Base-by-base conservation (phyloP, 2,797 vertebrate species). In the Sebastes iracundus region DNA sequence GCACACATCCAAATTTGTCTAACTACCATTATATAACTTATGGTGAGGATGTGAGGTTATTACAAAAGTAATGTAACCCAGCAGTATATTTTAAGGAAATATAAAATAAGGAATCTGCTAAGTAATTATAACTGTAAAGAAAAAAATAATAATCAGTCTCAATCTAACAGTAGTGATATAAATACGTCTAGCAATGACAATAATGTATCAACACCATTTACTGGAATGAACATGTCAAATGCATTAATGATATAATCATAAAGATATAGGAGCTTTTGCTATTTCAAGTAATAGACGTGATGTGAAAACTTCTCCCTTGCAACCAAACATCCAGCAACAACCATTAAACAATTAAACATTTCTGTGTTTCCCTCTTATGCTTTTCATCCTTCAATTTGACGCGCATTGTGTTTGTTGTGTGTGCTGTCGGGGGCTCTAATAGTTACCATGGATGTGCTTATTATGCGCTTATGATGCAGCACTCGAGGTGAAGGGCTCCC, bases 401-500 rank as follows among this genome's bases (percentile, higher is more conserved):
- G 7, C 68, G 35, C n/a, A 3, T 6, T 35, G 33, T 59, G 63
- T 77, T 58, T 69, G 52, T 42, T 53, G 12, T 25, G n/a, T 35
- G 42, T 38, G 13, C 64, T 4, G 59, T n/a, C 70, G 42, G 42
- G 42, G 25, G 7, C 10, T 78, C 53, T 38, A 59, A 32, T 30
- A 60, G 77, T 84, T 25, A 23, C 76, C 60, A 56, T 42, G 63
- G 77, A 66, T 25, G 46, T 70, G 33, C 62, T 79, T 53, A 69
- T 77, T 77, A 77, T 82, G 49, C 8, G 6, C 69, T 62, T 22
- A 35, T 59, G 66, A 71, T 80, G 74, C 74, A 59, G 59, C 74
- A 70, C 77, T 86, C 18, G 1, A 79, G 27, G 68, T 83, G 74
- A 82, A 87, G 72, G 33, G 83, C 73, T 78, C 63, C 42, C 46